Conservation (phyloP, 2,888 invertebrate species). For the Stratiomys singularior region DNA sequence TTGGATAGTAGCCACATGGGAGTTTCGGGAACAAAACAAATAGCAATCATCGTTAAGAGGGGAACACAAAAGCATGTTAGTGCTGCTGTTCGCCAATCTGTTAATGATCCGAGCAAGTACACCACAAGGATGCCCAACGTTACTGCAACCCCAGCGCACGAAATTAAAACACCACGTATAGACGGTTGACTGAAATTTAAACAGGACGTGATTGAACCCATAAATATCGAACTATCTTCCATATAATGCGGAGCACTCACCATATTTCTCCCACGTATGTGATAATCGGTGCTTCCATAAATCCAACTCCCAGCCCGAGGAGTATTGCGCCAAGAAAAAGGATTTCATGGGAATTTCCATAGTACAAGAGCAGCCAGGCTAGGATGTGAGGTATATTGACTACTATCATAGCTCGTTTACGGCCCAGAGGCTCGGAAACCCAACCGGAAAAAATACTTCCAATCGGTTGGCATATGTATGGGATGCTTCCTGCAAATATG, state of each 20-base stretch:
- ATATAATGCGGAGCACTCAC: conserved; percentile 54
- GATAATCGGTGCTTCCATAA: conserved; percentile 72
- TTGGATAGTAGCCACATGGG: conserved; percentile 71
- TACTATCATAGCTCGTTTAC: conserved; percentile 69
- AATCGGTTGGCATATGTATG: conserved; percentile 70
- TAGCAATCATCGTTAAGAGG: conserved; percentile 67
- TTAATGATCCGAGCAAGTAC: conserved; percentile 67
- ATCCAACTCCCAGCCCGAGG: conserved; percentile 70
- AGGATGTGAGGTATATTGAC: conserved; percentile 70
- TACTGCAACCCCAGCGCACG: conserved; percentile 64
- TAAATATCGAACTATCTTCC: background rate
- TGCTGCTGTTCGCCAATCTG: conserved; percentile 69
- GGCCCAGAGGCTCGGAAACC: conserved; percentile 68
- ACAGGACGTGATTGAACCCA: background rate
- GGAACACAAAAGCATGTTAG: conserved; percentile 68
- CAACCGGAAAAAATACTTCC: conserved; percentile 71
- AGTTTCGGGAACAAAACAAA: conserved; percentile 70
- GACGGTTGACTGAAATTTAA: conserved; percentile 66
- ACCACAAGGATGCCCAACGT: conserved; percentile 68
- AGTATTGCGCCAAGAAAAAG: conserved; percentile 68
- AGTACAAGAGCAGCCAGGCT: conserved; percentile 70
- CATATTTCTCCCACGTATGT: conserved; percentile 72
- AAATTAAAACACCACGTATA: conserved; percentile 69
- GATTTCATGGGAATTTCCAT: conserved; percentile 66
- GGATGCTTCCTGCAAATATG: conserved; percentile 67